Evolutionary conservation across 2,888 invertebrate species (phyloP), one percentile per base, ranked within the genome.

Genomic region (Platerodrilus igneus): DNA sequence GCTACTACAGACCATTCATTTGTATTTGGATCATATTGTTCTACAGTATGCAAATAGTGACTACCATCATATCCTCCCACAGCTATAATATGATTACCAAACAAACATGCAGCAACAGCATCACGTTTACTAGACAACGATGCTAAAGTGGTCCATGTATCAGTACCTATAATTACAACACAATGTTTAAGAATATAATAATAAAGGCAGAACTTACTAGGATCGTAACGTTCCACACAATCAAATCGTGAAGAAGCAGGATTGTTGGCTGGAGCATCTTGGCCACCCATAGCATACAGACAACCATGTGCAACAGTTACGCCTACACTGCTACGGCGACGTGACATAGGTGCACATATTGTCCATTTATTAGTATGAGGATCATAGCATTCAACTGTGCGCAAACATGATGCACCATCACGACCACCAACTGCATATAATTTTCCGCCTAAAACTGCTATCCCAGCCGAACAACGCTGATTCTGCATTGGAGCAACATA

Each of bases 51-150:
- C 27, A 92, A 73, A 66, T 91, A 93, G 54, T 85, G 82, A 58
- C 84, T 84, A 15, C 94, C 94, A 71, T 94, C 92, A 66, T 89
- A 93, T 1, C 95, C 95, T 13, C 94, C 94, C 13, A 88, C 83
- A 21, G 87, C 87, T 30, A 86, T 79, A 38, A 91, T 72, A 52
- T 80, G 74, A 63, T 89, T 86, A 1, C 90, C 94, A 7, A 94
- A 77, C 20, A 89, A 71, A 55, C 90, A 88, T 42, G 90, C 84
- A 8, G 91, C 92, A 42, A 93, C 86, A 3, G 91, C 87, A 71
- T 94, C 94, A 19, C 93, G 73, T 26, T 89, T 88, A 53, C 84
- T 76, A 29, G 83, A 84, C 57, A 94, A 78, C 3, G 86, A 79
- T 13, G 91, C 86, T 26, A 94, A 82, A 60, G 83, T 75, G 21